Base-by-base conservation (phyloP, 2,113 vertebrate species). In the Pristiophorus japonicus region DNA sequence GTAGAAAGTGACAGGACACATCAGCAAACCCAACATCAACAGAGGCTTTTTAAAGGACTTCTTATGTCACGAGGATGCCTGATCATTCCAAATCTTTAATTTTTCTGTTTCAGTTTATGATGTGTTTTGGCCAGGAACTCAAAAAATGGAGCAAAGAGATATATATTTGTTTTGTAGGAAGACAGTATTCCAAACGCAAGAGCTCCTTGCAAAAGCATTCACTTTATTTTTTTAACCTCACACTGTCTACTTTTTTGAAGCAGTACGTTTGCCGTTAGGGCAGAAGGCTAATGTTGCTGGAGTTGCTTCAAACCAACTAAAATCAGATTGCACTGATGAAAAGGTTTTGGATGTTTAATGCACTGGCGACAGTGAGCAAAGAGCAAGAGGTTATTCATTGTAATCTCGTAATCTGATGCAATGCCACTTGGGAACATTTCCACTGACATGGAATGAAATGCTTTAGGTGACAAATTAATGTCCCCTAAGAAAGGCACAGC, bases 321-420 rank as follows among this genome's bases (percentile, higher is more conserved):
- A 92, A 16, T n/a, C 14, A 65, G 62, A 92, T 92, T 65, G 55
- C 59, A 62, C 4, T 63, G 34, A 63, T 38, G 47, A 90, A 90
- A 81, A 92, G 90, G n/a, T 93, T 93, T 93, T 93, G 30, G 59
- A 20, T 38, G 55, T 63, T 65, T n/a, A 93, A 62, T 93, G 62
- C 62, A 38, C 90, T 42, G n/a, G 62, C 42, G 90, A 93, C 62
- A 42, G 62, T 42, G 62, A 65, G 14, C 7, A 59, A 30, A 90
- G 51, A 24, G 16, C 12, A 90, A 59, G 12, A 90, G 87, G 87
- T 90, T 90, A 90, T 59, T 90, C 87, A 90, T 27, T 90, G 87
- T 90, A 90, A 90, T 90, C 87, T 27, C 62, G 87, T 90, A 90
- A 90, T 90, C 87, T 90, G 87, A 90, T 92, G 90, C 18, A 93